Conservation (phyloP, 2,113 vertebrate genomes). For the Phaethornis superciliosus region DNA sequence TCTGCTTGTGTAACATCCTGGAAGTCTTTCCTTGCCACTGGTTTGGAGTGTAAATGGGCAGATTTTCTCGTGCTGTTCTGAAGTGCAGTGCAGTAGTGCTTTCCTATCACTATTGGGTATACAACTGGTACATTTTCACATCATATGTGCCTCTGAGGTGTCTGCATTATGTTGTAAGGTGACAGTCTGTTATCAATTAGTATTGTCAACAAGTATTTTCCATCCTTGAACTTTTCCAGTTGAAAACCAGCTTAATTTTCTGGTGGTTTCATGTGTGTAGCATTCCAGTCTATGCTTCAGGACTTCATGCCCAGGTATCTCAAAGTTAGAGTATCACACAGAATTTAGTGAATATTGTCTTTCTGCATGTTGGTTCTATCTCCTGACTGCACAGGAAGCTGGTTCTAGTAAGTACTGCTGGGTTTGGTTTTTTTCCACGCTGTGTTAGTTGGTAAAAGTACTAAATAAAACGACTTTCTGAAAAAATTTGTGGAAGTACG, state of each 20-base stretch:
- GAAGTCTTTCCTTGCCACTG: neutral
- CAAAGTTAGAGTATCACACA: neutral
- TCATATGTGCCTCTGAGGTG: neutral
- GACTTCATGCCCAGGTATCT: neutral
- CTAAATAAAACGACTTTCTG: neutral
- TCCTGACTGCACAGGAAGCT: neutral
- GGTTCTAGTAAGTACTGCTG: neutral
- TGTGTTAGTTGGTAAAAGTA: neutral
- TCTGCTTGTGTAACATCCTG: neutral
- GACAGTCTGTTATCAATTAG: neutral
- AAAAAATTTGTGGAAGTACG: neutral
- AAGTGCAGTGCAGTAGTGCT: neutral
- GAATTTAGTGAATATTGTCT: no score
- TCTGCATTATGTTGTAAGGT: neutral
- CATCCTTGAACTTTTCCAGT: neutral
- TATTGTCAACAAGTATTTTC: neutral
- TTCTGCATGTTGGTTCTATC: neutral
- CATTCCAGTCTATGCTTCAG: neutral
- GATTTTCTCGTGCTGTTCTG: neutral
- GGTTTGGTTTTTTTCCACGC: neutral
- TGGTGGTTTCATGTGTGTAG: neutral
- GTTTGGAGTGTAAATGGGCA: neutral
- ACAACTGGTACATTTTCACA: neutral
- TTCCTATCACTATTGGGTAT: neutral
- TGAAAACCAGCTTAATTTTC: neutral